Evolutionary conservation across 2,113 vertebrate species (phyloP).

Genomic region (Parotia lawesii): DNA sequence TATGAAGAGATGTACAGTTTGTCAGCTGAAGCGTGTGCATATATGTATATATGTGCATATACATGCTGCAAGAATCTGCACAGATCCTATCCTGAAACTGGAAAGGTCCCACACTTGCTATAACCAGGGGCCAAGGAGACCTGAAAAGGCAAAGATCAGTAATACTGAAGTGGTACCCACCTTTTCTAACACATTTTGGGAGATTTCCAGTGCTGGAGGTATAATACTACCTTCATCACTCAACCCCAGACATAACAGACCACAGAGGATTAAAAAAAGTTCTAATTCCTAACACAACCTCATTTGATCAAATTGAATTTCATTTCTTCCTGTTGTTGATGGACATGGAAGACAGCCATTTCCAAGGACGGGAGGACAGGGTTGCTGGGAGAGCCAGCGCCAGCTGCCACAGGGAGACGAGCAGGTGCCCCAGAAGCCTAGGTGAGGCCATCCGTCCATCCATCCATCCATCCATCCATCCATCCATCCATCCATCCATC

Average conservation of each 20-base stretch:
- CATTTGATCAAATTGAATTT: neutral
- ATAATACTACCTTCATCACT: neutral
- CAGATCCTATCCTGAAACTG: neutral
- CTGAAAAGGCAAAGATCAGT: neutral
- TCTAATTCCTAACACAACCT: neutral
- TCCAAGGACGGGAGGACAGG: rapidly evolving
- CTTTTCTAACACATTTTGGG: neutral
- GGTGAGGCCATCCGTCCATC: rapidly evolving
- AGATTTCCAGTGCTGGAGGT: neutral
- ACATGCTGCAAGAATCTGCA: neutral
- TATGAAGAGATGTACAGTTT: neutral
- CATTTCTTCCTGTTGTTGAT: neutral
- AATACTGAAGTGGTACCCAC: neutral
- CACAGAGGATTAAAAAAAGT: neutral
- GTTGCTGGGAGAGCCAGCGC: neutral
- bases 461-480: neutral
- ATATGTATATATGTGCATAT: too few species aligned
- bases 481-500: neutral
- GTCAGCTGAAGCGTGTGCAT: neutral
- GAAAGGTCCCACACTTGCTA: neutral
- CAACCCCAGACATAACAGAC: neutral
- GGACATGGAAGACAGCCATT: neutral
- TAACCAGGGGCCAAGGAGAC: neutral
- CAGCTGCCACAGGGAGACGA: rapidly evolving
- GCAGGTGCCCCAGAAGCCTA: rapidly evolving